phyloP scores from a whole-genome alignment of 1,140 invertebrate genomes.

The Dreissena polymorpha region DNA sequence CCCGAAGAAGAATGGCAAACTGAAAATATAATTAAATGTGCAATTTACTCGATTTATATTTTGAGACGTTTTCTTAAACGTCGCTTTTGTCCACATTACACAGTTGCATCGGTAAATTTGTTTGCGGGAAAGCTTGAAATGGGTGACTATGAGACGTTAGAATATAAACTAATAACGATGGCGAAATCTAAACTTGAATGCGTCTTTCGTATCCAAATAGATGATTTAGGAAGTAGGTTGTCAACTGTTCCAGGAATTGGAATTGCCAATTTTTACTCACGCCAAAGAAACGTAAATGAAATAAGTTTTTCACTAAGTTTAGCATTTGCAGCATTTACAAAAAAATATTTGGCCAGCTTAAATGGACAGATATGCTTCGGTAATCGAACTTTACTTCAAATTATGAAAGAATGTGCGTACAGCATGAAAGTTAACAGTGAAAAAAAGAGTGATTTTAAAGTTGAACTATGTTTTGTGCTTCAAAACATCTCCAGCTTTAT shows the following conservation, averaged over 20 bases:
- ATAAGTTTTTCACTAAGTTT: not conserved
- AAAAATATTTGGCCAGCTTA: too few species aligned
- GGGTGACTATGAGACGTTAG: not conserved
- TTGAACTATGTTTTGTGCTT: too few species aligned
- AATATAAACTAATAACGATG: not conserved
- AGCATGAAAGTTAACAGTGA: too few species aligned
- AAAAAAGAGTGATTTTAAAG: too few species aligned
- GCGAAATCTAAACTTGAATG: not conserved
- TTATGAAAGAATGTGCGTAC: too few species aligned
- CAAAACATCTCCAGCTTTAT: too few species aligned
- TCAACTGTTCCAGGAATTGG: not conserved
- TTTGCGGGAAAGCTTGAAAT: not conserved
- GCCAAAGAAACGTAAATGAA: not conserved
- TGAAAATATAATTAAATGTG: not conserved
- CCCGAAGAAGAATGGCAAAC: not conserved
- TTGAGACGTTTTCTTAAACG: not conserved
- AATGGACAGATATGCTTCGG: too few species aligned
- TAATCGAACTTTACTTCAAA: too few species aligned
- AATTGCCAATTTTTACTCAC: too few species aligned
- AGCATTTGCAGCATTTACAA: too few species aligned
- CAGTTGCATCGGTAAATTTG: not conserved
- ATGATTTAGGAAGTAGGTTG: not conserved
- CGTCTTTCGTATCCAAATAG: not conserved
- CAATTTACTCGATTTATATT: not conserved
- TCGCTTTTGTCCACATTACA: not conserved